phyloP scores from a whole-genome alignment of 2,888 invertebrate species.

The Drosophila pseudotalamancana region DNA sequence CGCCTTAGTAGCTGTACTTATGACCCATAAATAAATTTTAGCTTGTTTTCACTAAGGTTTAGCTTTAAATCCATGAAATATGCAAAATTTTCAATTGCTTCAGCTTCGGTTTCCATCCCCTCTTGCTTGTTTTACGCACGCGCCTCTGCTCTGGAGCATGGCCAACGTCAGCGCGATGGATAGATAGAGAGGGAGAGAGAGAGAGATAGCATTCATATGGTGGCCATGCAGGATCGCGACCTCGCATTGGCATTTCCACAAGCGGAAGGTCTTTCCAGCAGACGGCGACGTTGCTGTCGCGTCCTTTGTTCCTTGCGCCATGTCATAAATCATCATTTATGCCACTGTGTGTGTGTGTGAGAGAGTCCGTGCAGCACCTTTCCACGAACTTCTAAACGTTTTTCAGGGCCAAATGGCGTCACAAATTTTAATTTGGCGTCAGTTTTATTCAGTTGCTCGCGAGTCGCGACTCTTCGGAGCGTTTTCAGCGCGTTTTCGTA shows the following conservation, averaged over 20 bases:
- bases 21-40: neutral
- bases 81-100: neutral
- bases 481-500: slow-evolving; percentile 28
- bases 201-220: slow-evolving; percentile 41
- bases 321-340: slow-evolving; percentile 71
- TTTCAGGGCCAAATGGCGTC: slow-evolving; percentile 70
- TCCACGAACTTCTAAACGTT: slow-evolving; percentile 72
- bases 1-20: neutral
- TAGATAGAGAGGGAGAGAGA: slow-evolving; percentile 3
- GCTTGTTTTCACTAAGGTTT: neutral
- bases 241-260: slow-evolving; percentile 61
- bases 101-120: slow-evolving; percentile 36
- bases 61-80: neutral
- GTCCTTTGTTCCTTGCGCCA: slow-evolving; percentile 61
- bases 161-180: slow-evolving; percentile 15
- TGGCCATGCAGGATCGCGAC: slow-evolving; percentile 60
- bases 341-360: slow-evolving; percentile 7
- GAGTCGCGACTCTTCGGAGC: slow-evolving; percentile 21
- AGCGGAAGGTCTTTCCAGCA: slow-evolving; percentile 58
- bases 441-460: slow-evolving; percentile 48
- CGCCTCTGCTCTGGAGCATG: slow-evolving; percentile 46
- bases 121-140: slow-evolving; percentile 45
- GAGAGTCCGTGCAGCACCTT: slow-evolving; percentile 49
- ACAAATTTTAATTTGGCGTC: slow-evolving; percentile 62
- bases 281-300: slow-evolving; percentile 31